Evolutionary conservation across 2,888 invertebrate genomes (phyloP).

Genomic region (Epinotia ramella): DNA sequence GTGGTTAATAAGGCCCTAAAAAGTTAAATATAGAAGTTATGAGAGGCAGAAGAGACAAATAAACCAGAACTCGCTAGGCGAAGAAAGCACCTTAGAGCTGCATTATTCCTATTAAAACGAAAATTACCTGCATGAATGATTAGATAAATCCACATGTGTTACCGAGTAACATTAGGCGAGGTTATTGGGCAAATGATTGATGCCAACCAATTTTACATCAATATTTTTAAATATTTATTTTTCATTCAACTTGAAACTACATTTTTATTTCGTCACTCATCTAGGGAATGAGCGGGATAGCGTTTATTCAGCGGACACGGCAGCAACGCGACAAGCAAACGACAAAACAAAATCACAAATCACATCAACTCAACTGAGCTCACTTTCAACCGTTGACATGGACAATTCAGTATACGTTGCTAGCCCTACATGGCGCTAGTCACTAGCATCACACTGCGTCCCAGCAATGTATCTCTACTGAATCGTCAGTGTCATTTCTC

Average conservation of each 20-base stretch:
- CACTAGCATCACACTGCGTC: neutral
- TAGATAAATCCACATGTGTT: conserved; percentile 19
- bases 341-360: conserved; percentile 8
- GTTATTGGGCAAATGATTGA: conserved; percentile 42
- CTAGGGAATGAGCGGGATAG: conserved; percentile 8
- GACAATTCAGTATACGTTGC: conserved; percentile 4
- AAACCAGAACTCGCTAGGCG: conserved; percentile 12
- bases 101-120: conserved; percentile 10
- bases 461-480: neutral
- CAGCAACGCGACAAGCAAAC: conserved; percentile 16
- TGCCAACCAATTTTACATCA: conserved; percentile 34
- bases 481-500: neutral
- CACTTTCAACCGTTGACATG: neutral
- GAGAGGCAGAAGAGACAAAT: conserved; percentile 4
- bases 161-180: conserved; percentile 31
- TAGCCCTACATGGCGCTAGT: neutral
- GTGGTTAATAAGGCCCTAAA: neutral
- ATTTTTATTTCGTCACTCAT: neutral
- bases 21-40: conserved; percentile 3
- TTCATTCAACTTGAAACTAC: neutral
- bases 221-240: neutral
- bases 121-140: conserved; percentile 28
- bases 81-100: conserved; percentile 11
- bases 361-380: conserved; percentile 1
- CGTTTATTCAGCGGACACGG: conserved; percentile 14